phyloP scores from a whole-genome alignment of 2,113 vertebrate species.

The Melanerpes formicivorus region DNA sequence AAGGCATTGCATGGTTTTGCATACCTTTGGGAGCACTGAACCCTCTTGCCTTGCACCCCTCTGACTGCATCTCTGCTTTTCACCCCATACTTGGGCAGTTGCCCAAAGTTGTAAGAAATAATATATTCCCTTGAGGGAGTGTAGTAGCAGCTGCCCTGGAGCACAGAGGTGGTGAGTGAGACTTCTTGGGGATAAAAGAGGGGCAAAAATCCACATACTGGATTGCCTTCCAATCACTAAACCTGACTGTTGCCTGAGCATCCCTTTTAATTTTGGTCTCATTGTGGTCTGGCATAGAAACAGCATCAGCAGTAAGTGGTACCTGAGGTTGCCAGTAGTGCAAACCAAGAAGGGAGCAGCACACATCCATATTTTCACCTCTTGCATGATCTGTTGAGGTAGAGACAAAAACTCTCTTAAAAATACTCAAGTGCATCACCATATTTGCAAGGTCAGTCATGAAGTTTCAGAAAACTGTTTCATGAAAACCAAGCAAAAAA shows the following conservation, averaged over 20 bases:
- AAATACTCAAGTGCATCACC: not conserved
- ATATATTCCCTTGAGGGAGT: not conserved
- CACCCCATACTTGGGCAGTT: not conserved
- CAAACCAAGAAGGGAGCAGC: not conserved
- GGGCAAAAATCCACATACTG: not conserved
- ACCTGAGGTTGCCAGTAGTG: not conserved
- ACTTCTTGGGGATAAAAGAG: fast-evolving
- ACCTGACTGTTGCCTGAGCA: not conserved
- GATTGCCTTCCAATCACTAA: not conserved
- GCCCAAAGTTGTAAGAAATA: not conserved
- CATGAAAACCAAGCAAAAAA: not conserved
- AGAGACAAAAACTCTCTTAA: not conserved
- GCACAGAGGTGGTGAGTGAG: fast-evolving
- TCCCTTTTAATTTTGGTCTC: not conserved
- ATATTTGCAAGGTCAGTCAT: not conserved
- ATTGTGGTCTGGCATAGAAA: not conserved
- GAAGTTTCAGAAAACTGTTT: not conserved
- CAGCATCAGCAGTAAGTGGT: not conserved
- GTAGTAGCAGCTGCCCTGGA: fast-evolving
- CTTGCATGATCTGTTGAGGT: not conserved
- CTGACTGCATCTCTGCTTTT: not conserved
- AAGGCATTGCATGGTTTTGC: not conserved
- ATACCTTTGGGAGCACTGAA: not conserved
- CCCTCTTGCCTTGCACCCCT: not conserved
- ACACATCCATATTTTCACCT: not conserved